These are phyloP conservation scores for Siniperca undulata DNA, from an alignment of 2,797 vertebrate genomes.

Conservation along the genomic window DNA sequence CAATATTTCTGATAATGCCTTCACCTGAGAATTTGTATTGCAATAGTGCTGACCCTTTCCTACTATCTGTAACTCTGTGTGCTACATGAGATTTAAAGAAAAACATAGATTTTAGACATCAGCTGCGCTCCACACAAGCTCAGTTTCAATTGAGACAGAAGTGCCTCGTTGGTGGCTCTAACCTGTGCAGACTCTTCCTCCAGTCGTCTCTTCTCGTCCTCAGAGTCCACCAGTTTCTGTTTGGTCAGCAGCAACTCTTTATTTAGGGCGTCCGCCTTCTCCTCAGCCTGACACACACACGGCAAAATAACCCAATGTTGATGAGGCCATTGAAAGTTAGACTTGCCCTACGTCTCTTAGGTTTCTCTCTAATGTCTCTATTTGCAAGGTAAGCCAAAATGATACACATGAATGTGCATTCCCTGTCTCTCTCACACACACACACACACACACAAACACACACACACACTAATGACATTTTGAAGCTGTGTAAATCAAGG, in stretches of 20 bases:
- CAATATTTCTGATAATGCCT: conserved; percentile 5
- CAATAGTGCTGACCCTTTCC: conserved; percentile 13
- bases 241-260: conserved; percentile 98
- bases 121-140: no score
- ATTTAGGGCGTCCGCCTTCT: conserved; percentile 97
- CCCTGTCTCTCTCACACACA: not conserved
- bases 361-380: conserved; percentile 4
- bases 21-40: conserved; percentile 26
- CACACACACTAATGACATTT: conserved; percentile 1
- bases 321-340: conserved; percentile 49
- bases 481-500: not conserved
- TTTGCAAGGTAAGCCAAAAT: conserved; percentile 50
- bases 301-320: conserved; percentile 31
- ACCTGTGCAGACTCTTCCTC: conserved; percentile 98
- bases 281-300: conserved; percentile 89
- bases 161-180: conserved; percentile 18
- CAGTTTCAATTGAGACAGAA: no score
- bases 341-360: conserved; percentile 39
- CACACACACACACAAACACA: not conserved
- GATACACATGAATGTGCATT: conserved; percentile 33
- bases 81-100: conserved; percentile 1
- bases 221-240: conserved; percentile 97
- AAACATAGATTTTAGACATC: no score
- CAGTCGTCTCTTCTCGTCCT: conserved; percentile 96
- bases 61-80: not conserved